A percentile compares a stretch with the other conserved stretches of the same genome.
Conservation (phyloP, 2,888 invertebrate species). For the Galerucella calmariensis region DNA sequence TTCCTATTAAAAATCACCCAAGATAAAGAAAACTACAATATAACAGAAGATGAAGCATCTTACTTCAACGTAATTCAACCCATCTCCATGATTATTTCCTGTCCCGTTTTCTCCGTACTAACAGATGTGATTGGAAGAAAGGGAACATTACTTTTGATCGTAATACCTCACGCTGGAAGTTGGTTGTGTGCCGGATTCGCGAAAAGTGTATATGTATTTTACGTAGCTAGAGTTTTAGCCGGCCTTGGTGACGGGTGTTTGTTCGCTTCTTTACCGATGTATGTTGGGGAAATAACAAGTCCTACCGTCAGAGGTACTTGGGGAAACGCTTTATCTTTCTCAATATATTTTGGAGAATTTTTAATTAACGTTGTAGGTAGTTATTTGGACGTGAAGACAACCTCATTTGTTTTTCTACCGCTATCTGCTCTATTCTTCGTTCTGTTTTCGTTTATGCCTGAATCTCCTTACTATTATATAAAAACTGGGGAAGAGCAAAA, state of each 20-base stretch:
- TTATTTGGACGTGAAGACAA: slow-evolving; percentile 66
- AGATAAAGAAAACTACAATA: slow-evolving; percentile 51
- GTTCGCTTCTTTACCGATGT: slow-evolving; percentile 52
- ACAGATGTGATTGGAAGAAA: slow-evolving; percentile 55
- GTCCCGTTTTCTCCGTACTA: slow-evolving; percentile 50
- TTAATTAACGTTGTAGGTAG: slow-evolving; percentile 67
- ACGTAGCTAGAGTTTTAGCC: slow-evolving; percentile 51
- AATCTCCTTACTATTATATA: slow-evolving; percentile 61
- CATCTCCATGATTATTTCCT: slow-evolving; percentile 48
- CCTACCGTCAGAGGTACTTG: slow-evolving; percentile 55
- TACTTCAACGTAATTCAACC: slow-evolving; percentile 57
- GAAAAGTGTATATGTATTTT: slow-evolving; percentile 52
- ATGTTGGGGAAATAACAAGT: slow-evolving; percentile 55
- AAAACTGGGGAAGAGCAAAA: slow-evolving; percentile 49
- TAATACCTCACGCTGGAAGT: slow-evolving; percentile 51
- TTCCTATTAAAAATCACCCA: slow-evolving; percentile 55
- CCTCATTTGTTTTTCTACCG: slow-evolving; percentile 69
- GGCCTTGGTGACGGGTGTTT: slow-evolving; percentile 53
- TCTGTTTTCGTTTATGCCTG: slow-evolving; percentile 72
- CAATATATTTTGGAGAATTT: slow-evolving; percentile 52
- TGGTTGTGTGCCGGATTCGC: slow-evolving; percentile 50
- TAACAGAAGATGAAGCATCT: slow-evolving; percentile 57
- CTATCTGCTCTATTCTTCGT: slow-evolving; percentile 70
- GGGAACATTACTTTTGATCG: slow-evolving; percentile 49
- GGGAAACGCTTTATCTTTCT: slow-evolving; percentile 52